phyloP scores from a whole-genome alignment of 2,113 vertebrate species.

The Tylochromis polylepis region DNA sequence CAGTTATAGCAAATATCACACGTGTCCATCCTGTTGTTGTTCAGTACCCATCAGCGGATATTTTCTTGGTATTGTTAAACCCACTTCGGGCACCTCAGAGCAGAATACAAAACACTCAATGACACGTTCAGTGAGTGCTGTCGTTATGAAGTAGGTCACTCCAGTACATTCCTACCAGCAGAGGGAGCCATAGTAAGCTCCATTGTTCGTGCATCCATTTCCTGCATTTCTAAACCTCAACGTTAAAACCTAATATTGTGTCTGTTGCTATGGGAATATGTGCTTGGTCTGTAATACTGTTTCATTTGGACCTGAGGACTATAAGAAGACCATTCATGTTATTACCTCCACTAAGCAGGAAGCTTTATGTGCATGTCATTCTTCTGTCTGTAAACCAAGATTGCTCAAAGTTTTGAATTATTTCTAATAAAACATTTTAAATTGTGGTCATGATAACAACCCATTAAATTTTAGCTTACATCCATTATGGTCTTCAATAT shows the following conservation, averaged over 20 bases:
- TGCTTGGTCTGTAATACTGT: neutral
- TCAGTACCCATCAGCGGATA: neutral
- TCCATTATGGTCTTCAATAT: neutral
- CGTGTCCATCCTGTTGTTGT: neutral
- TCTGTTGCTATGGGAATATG: neutral
- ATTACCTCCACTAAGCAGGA: neutral
- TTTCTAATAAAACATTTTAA: neutral
- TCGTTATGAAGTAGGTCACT: neutral
- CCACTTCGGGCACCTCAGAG: fast-evolving
- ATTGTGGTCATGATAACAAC: neutral
- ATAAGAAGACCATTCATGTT: neutral
- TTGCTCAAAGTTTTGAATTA: neutral
- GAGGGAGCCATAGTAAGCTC: neutral
- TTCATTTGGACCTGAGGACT: fast-evolving
- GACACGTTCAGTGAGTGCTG: neutral
- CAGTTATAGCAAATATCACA: neutral
- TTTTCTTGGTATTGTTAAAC: neutral
- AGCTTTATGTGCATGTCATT: neutral
- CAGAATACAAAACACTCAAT: neutral
- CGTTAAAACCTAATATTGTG: neutral
- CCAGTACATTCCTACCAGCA: neutral
- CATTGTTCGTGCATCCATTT: neutral
- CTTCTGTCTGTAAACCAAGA: neutral
- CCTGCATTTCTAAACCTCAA: neutral
- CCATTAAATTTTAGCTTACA: neutral